A percentile compares a stretch with the other conserved stretches of the same genome.
phyloP scores from a whole-genome alignment of 2,113 vertebrate species.

The Phalacrocorax pelagicus region DNA sequence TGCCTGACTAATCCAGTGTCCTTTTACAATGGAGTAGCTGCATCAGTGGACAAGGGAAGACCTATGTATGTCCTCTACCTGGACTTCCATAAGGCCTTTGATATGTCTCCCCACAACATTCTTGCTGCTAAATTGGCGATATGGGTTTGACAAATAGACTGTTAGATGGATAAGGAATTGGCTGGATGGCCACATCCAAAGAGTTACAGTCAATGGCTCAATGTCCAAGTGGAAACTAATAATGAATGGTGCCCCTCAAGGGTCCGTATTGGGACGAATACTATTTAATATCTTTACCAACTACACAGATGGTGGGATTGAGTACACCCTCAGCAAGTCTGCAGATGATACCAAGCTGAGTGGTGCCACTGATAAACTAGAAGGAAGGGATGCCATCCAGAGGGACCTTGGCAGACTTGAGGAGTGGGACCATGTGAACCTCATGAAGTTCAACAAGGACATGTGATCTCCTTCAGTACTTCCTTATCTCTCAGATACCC shows the following conservation, averaged over 20 bases:
- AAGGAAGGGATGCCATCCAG: background rate
- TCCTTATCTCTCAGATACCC: background rate
- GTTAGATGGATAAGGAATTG: background rate
- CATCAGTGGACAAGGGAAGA: background rate
- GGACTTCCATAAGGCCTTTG: background rate
- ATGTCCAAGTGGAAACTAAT: background rate
- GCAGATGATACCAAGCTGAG: background rate
- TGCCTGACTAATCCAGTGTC: background rate
- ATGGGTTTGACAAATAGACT: background rate
- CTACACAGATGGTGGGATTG: background rate
- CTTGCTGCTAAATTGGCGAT: background rate
- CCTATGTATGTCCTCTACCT: background rate
- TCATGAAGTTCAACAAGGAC: background rate
- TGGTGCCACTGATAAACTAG: no score
- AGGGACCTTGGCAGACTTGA: background rate
- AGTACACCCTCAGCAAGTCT: background rate
- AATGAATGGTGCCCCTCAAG: background rate
- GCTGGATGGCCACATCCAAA: background rate
- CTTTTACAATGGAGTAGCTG: background rate
- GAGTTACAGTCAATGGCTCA: background rate
- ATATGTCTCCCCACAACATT: background rate
- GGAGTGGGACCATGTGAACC: background rate
- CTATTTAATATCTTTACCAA: background rate
- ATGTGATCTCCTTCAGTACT: background rate
- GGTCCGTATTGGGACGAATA: background rate